Evolutionary conservation across 2,113 vertebrate genomes (phyloP).

Genomic region (Grammomys dolichurus): DNA sequence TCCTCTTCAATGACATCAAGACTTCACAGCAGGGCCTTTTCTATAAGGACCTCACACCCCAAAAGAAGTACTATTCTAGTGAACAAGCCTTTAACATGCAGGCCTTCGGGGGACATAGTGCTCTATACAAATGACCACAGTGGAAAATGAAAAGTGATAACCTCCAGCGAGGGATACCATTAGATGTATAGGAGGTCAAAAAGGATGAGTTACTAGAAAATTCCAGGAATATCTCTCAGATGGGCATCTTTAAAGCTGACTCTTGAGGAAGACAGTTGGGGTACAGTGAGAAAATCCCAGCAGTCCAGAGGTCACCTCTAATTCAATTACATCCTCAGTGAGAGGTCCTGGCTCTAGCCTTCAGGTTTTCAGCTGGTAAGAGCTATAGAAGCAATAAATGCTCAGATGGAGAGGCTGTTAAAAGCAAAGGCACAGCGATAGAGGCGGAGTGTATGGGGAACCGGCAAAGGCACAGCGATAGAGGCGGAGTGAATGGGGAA

Average conservation of each 20-base stretch:
- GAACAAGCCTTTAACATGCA: background rate
- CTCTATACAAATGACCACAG: background rate
- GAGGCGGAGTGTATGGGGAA: background rate
- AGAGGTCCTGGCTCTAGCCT: background rate
- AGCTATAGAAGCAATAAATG: background rate
- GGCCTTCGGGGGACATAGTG: background rate
- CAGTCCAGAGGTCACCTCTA: background rate
- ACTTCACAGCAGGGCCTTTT: background rate
- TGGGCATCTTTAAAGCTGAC: background rate
- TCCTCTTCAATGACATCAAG: background rate
- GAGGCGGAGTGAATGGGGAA: background rate
- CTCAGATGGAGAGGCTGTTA: background rate
- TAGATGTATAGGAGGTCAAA: background rate
- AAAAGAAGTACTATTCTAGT: background rate
- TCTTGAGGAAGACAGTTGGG: background rate
- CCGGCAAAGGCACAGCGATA: fast-evolving
- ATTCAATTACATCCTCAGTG: background rate
- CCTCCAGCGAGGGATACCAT: background rate
- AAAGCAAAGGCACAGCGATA: background rate
- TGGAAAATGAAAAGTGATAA: background rate
- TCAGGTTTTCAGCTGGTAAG: background rate
- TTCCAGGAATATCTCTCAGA: constrained; percentile 10
- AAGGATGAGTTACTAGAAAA: background rate
- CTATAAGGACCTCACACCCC: background rate
- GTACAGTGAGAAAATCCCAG: background rate